Evolutionary conservation across 2,888 invertebrate species (phyloP).

Genomic region (Noctua janthe): DNA sequence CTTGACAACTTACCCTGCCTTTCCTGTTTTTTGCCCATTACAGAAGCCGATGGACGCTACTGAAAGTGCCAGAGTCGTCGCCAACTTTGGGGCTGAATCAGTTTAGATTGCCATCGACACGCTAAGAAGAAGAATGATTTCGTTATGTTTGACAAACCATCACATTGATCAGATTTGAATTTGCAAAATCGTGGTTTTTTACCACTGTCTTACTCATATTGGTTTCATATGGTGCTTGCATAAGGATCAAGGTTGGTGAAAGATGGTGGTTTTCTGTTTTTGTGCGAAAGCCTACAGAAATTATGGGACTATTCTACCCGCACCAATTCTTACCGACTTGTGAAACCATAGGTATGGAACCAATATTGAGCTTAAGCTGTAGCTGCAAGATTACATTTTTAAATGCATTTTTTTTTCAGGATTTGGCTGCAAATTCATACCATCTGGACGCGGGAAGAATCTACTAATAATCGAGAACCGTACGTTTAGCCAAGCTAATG

Average conservation of each 20-base stretch:
- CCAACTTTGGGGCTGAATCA: neutral
- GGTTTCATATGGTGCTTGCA: neutral
- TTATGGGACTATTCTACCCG: neutral
- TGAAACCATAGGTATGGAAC: neutral
- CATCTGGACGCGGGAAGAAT: constrained; percentile 69
- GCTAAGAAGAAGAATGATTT: too few species aligned
- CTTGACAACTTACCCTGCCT: neutral
- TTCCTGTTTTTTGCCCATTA: neutral
- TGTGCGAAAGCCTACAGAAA: neutral
- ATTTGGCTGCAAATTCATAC: constrained; percentile 68
- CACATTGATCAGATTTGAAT: neutral
- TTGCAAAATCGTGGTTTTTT: neutral
- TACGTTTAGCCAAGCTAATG: constrained; percentile 66
- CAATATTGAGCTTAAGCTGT: neutral
- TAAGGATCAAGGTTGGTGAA: neutral
- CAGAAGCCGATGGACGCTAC: neutral
- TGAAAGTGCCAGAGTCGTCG: neutral
- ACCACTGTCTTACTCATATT: neutral
- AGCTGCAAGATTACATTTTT: neutral
- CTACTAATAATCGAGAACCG: constrained; percentile 63
- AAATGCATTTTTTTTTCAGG: constrained; percentile 56
- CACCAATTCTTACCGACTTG: neutral
- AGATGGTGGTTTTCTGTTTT: neutral
- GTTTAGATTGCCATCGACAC: neutral
- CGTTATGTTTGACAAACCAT: neutral